These are phyloP conservation scores for Drosophila kuntzei DNA, from an alignment of 2,888 invertebrate genomes.

Conservation along the genomic window DNA sequence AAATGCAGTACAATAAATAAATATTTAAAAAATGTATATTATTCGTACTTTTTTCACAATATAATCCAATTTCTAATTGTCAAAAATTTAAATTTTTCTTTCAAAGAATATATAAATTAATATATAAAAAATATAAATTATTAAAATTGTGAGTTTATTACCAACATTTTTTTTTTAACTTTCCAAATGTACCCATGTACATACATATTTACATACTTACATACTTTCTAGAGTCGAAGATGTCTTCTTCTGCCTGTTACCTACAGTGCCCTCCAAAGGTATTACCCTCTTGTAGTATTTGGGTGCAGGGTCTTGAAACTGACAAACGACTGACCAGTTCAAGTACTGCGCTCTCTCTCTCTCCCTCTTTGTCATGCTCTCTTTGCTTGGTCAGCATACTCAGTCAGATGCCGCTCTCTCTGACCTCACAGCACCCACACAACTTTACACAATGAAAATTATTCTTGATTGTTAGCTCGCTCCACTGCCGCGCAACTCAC, in stretches of 20 bases:
- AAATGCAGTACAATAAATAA: not conserved
- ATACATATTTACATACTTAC: too few relatives aligned
- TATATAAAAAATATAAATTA: too few relatives aligned
- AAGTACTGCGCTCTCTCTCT: constrained; percentile 16
- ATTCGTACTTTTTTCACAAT: too few relatives aligned
- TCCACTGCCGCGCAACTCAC: constrained; percentile 42
- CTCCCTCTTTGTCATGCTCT: constrained; percentile 17
- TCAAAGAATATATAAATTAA: too few relatives aligned
- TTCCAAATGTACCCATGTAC: too few relatives aligned
- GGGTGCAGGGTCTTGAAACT: constrained; percentile 10
- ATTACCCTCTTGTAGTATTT: not conserved
- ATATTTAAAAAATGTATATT: too few relatives aligned
- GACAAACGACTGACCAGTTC: constrained; percentile 54
- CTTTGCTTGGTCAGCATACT: constrained; percentile 53
- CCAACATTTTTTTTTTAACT: too few relatives aligned
- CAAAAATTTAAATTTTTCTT: too few relatives aligned
- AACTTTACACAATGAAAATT: constrained; percentile 57
- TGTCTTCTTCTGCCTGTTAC: not conserved
- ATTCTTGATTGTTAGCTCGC: constrained; percentile 56
- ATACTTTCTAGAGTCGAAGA: too few relatives aligned
- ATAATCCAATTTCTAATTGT: too few relatives aligned
- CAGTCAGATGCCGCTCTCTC: constrained; percentile 19
- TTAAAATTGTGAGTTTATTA: too few relatives aligned
- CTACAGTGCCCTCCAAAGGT: not conserved
- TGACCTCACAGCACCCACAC: constrained; percentile 71